Base-by-base conservation (phyloP, 2,113 vertebrate genomes). In the Ochotona curzoniae region DNA sequence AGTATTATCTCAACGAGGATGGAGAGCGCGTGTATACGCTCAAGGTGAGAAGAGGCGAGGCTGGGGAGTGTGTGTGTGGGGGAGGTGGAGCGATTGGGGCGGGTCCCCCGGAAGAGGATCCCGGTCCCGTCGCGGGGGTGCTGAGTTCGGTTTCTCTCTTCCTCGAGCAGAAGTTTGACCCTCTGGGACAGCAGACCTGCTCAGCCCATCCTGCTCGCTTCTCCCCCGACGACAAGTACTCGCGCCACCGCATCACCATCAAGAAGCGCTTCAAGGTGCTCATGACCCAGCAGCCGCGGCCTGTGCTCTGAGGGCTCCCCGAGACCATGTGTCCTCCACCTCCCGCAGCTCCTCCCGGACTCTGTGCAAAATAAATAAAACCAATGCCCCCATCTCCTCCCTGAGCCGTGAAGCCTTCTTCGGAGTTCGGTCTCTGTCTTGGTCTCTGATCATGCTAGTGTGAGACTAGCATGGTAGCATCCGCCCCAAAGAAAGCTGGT, bases 141-240 rank as follows among this genome's bases (percentile, higher is more conserved):
- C 80, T 93, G 74, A 96, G 38, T 13, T 82, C 61, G 15, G 79
- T 60, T 64, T 86, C 32, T 60, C 11, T 74, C 57, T 38, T 90
- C 21, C 26, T 60, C 20, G 96, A 93, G n/a, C 98, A 99, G 99
- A 99, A 99, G 81, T 23, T 97, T 73, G 95, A 95, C 75, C 98
- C 98, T 0, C 57, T 83, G 4, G 98, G 98, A 12, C 97, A 97
- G 61, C 99, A 98, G 88, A 99, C 99, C 70, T 98, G 98, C 82
- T 99, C 99, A 0, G 99, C 99, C 5, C 99, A 99, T 73, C 99
- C 99, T 8, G 99, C 99, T 26, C 98, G 99, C 5, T 99, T 99
- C 97, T 99, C 99, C 14, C 99, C 99, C 0, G 99, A 99, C 32
- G 99, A 99, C 97, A 99, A 99, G 92, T 99, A 99, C 96, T 99